Evolutionary conservation across 2,888 invertebrate genomes (phyloP), one percentile per base, ranked within the genome.

Genomic region (Chymomyza fuscimana): DNA sequence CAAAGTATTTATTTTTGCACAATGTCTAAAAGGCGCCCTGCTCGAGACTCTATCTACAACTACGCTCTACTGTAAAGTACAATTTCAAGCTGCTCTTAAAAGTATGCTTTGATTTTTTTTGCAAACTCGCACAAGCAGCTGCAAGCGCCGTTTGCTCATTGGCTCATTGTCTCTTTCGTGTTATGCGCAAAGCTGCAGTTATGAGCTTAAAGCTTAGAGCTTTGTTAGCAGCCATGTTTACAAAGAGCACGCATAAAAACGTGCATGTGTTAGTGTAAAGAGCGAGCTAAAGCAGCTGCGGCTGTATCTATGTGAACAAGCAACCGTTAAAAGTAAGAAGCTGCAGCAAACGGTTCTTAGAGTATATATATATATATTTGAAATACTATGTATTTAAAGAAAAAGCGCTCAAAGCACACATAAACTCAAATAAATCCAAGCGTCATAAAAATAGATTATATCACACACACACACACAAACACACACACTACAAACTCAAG

Each of bases 401-500:
- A 76, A 72, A 68, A 69, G 72, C 75, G 61, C 58, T 54, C 69
- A 66, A 60, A 63, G 74, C 15, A 60, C 60, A 63, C 15, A 66
- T 15, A 58, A 19, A 58, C 3, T 52, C 16, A 70, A 25, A 25
- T 25, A 4, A 25, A 25, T 4, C 25, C 25, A 25, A 25, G 25
- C 25, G 25, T 25, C n/a, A 63, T 25, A 51, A 40, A 50, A 65
- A 50, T n/a, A 69, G 62, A 76, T 72, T 70, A 77, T 67, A 60
- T 72, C 25, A 65, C 61, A 56, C 22, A 54, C 36, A 70, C 32
- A 65, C 58, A 66, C 29, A 66, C 32, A 69, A 19, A 63, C 56
- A 56, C 61, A 54, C 59, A 70, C 22, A 71, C 25, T 74, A 78
- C 69, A 76, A 74, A 74, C 71, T 71, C 65, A 77, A 77, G 70